These are phyloP conservation scores for Paralvinella palmiformis DNA, from an alignment of 1,140 invertebrate species.

Conservation along the genomic window DNA sequence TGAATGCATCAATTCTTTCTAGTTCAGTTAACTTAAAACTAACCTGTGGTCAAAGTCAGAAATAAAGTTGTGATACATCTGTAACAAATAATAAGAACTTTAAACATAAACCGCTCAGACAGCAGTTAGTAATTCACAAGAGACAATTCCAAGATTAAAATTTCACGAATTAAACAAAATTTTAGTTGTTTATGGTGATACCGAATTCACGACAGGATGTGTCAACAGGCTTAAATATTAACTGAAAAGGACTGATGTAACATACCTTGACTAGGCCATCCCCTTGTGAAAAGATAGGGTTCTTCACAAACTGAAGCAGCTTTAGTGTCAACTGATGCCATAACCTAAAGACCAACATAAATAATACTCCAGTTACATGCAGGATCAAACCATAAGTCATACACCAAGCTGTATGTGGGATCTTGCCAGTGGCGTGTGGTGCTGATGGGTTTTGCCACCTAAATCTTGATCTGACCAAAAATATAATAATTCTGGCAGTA, in stretches of 20 bases:
- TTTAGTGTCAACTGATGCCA: constrained; percentile 94
- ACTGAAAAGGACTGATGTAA: neutral
- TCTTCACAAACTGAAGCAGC: constrained; percentile 74
- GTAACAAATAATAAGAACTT: constrained; percentile 49
- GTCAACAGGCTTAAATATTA: neutral
- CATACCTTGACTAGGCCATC: constrained; percentile 61
- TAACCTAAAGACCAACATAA: constrained; percentile 61
- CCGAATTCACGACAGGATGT: neutral
- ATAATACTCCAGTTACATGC: neutral
- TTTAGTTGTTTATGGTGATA: neutral
- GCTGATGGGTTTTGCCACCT: no score
- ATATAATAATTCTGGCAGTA: no score
- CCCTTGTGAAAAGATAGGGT: constrained; percentile 68
- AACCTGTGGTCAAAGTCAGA: constrained; percentile 92
- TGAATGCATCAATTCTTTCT: no score
- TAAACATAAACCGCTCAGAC: no score
- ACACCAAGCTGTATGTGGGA: no score
- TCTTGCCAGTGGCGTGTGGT: no score
- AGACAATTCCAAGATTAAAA: no score
- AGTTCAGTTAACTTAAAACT: constrained; percentile 22
- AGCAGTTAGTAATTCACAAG: no score
- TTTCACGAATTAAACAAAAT: neutral
- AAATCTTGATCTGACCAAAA: no score
- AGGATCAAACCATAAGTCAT: neutral
- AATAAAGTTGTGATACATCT: constrained; percentile 87